Conservation (phyloP, 2,797 vertebrate genomes). For the Paguma larvata region DNA sequence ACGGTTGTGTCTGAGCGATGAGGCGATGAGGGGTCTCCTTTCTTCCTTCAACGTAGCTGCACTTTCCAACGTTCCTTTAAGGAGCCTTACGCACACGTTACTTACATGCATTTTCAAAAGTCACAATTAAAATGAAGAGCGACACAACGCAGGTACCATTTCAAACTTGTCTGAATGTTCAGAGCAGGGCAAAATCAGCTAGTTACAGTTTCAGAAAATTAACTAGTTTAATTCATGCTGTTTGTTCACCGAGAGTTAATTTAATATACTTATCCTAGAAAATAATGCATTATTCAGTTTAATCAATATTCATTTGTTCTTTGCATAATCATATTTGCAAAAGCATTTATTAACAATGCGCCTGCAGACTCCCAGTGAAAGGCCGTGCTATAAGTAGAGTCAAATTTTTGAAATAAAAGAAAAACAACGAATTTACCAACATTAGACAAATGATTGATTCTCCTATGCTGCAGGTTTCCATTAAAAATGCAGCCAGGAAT, state of each 20-base stretch:
- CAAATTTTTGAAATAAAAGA: constrained; percentile 73
- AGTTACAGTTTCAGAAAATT: constrained; percentile 84
- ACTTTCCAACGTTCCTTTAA: constrained; percentile 55
- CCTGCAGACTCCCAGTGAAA: constrained; percentile 80
- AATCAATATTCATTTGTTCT: constrained; percentile 90
- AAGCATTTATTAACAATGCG: constrained; percentile 85
- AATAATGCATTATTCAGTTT: constrained; percentile 88
- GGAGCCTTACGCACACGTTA: not conserved
- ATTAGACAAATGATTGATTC: constrained; percentile 78
- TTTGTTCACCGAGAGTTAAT: constrained; percentile 83
- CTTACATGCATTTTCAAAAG: not conserved
- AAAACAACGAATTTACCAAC: constrained; percentile 79
- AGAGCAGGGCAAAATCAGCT: constrained; percentile 58
- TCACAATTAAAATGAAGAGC: constrained; percentile 42
- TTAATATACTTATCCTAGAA: constrained; percentile 87
- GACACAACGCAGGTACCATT: constrained; percentile 26
- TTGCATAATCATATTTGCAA: constrained; percentile 87
- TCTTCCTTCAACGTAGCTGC: not conserved
- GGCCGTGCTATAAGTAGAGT: constrained; percentile 71
- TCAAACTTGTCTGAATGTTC: constrained; percentile 52
- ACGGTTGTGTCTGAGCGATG: not conserved
- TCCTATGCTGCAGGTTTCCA: constrained; percentile 52
- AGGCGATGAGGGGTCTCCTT: not conserved
- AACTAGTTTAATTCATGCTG: constrained; percentile 86
- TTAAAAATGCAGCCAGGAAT: constrained; percentile 68